Evolutionary conservation across 2,797 vertebrate genomes (phyloP).

Genomic region (Chelon labrosus): DNA sequence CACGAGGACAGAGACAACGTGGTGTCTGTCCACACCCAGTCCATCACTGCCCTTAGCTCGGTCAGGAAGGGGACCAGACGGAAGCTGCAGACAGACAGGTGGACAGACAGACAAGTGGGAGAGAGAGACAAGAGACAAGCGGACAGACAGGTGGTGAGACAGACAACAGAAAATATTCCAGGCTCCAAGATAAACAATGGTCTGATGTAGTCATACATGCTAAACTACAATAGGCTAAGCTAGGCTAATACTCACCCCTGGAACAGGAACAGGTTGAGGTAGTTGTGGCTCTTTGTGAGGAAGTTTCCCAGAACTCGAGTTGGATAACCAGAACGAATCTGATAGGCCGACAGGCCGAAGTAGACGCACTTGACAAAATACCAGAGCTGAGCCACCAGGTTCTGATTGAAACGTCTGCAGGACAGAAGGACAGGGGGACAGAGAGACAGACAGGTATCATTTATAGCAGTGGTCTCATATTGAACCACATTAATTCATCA

Average conservation of each 20-base stretch:
- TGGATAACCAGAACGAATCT: conserved; percentile 94
- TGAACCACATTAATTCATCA: no score
- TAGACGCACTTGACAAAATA: conserved; percentile 97
- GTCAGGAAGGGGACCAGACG: no score
- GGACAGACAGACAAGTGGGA: background rate
- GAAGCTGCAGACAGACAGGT: background rate
- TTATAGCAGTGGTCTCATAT: no score
- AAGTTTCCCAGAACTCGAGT: conserved; percentile 95
- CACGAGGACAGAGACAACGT: conserved; percentile 72
- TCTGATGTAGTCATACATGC: no score
- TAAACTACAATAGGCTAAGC: no score
- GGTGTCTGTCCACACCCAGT: conserved; percentile 77
- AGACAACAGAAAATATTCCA: no score
- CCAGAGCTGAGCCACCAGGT: conserved; percentile 94
- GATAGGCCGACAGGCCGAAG: conserved; percentile 92
- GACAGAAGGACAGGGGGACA: conserved; percentile 48
- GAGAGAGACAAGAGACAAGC: no score
- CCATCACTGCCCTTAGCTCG: conserved; percentile 57
- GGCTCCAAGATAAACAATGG: no score
- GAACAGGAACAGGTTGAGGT: conserved; percentile 91
- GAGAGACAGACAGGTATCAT: no score
- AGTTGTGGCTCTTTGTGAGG: conserved; percentile 96
- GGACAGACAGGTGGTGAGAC: background rate
- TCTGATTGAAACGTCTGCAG: conserved; percentile 89
- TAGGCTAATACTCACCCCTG: no score